phyloP scores from a whole-genome alignment of 1,140 invertebrate species.

The Alviniconcha marisindica region DNA sequence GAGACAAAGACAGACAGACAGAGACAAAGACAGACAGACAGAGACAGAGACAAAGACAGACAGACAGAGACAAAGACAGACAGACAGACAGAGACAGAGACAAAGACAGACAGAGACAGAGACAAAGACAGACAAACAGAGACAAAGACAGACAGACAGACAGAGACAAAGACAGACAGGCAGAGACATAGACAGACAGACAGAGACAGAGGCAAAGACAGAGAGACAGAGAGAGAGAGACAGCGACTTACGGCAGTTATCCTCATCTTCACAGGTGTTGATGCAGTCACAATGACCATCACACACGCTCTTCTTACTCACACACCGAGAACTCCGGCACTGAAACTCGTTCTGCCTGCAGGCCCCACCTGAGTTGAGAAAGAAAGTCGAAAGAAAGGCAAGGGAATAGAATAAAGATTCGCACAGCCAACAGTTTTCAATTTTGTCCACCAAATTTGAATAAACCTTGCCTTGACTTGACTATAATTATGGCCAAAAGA shows the following conservation, averaged over 20 bases:
- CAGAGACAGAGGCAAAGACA: not conserved
- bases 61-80: conserved; percentile 3
- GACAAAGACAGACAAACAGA: not conserved
- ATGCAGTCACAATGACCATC: conserved; percentile 76
- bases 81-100: not conserved
- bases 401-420: too few species aligned
- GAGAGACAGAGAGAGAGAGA: too few species aligned
- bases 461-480: too few species aligned
- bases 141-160: too few species aligned
- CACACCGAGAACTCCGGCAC: conserved; percentile 77
- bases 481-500: too few species aligned
- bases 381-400: too few species aligned
- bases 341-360: conserved; percentile 64
- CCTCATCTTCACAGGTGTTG: conserved; percentile 72
- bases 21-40: not conserved
- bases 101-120: conserved; percentile 2
- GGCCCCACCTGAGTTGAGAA: not conserved
- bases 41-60: not conserved
- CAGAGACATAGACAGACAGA: not conserved
- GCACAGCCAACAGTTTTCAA: too few species aligned
- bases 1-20: not conserved
- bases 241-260: conserved; percentile 67
- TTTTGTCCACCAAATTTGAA: too few species aligned
- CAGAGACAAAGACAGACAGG: not conserved
- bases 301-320: conserved; percentile 74